Conservation (phyloP, 2,888 invertebrate genomes). For the Cephus spinipes region DNA sequence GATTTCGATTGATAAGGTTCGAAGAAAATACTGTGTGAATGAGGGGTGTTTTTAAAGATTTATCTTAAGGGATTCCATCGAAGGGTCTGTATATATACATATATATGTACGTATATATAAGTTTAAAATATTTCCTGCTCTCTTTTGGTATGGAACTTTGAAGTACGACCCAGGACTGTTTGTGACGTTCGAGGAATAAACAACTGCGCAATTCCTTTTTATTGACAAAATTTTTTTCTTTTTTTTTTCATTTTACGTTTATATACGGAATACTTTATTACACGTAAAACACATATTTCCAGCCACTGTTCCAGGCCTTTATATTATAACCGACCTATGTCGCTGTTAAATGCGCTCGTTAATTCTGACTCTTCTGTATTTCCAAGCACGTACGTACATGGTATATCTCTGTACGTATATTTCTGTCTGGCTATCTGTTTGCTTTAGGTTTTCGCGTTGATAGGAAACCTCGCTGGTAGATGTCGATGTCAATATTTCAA, state of each 20-base stretch:
- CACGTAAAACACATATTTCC: neutral
- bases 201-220: neutral
- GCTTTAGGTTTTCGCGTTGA: neutral
- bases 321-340: neutral
- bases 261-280: neutral
- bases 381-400: neutral
- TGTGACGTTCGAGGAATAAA: neutral
- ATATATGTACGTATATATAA: no score
- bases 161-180: neutral
- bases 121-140: neutral
- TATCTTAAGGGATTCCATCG: neutral
- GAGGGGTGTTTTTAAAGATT: neutral
- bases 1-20: neutral
- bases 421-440: neutral
- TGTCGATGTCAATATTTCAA: neutral
- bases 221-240: neutral
- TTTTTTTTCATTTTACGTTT: neutral
- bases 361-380: neutral
- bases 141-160: neutral
- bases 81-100: neutral
- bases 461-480: neutral
- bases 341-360: neutral
- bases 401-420: neutral
- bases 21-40: neutral
- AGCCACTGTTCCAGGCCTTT: neutral